Percentiles rank a stretch among this genome's conserved stretches.
These are phyloP conservation scores for Notechis scutatus DNA, from an alignment of 2,113 vertebrate species.

Conservation along the genomic window DNA sequence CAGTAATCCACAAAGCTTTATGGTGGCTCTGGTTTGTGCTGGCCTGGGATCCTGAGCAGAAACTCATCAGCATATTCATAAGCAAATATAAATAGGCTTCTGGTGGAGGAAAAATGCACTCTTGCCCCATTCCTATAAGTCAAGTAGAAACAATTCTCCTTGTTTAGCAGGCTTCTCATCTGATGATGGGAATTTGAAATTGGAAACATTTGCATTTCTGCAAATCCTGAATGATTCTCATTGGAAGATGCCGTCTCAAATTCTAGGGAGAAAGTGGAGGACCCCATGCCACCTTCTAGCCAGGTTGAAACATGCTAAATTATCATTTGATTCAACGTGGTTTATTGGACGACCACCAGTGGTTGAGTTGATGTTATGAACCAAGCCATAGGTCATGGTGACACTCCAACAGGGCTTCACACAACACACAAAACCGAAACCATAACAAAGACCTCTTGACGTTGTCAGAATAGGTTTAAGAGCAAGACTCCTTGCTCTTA, in stretches of 20 bases:
- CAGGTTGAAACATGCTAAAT: background rate
- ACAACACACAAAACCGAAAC: background rate
- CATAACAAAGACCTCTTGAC: no score
- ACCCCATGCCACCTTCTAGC: background rate
- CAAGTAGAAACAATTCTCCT: background rate
- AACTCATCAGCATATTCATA: background rate
- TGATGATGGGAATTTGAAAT: background rate
- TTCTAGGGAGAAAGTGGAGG: background rate
- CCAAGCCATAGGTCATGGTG: background rate
- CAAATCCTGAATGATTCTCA: background rate
- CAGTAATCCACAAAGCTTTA: background rate
- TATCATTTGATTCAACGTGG: background rate
- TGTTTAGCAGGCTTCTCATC: background rate
- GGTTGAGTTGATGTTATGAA: background rate
- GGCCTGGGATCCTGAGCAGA: background rate
- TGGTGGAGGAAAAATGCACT: fast-evolving
- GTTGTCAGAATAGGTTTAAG: no score
- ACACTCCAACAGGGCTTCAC: background rate
- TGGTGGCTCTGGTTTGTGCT: background rate
- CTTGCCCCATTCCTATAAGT: background rate
- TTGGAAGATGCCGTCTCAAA: background rate
- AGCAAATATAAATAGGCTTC: background rate
- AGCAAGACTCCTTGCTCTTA: no score
- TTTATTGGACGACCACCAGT: background rate
- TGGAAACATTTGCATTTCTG: background rate